Base-by-base conservation (phyloP, 2,797 vertebrate species). In the Falco concolor region DNA sequence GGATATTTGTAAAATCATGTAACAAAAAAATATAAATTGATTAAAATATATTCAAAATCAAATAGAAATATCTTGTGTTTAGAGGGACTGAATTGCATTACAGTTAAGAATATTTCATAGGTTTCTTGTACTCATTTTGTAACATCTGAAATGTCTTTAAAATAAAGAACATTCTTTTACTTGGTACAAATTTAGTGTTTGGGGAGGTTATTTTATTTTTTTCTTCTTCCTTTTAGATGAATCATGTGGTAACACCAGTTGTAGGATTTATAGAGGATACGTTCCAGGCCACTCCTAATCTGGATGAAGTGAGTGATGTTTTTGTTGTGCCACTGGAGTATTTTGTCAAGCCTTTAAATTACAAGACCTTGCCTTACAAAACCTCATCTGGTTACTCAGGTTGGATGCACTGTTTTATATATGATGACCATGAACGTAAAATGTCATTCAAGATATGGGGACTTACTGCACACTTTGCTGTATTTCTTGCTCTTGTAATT, bases 271-370 rank as follows among this genome's bases (percentile, higher is more conserved):
- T 99, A 92, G 97, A 99, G 1, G 98, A 98, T n/a, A 96, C 98
- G 4, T 99, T 99, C 95, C 91, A 97, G 82, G 98, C 98, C 21
- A 42, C 78, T 80, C 98, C 98, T 24, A 99, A 99, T 93, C 98
- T 98, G 3, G 97, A 96, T 5, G 99, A 99, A 98, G 99, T 99
- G 76, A 99, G 98, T 4, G 95, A 98, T 2, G 98, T 98, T 56
- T 99, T 99, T 96, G 59, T 98, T 1, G 97, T 99, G 38, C 99
- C 99, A 1, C 65, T 99, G 98, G 98, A 98, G n/a, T 98, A 99
- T 84, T 99, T 99, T 87, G 82, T 98, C 49, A 95, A 93, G 30
- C 96, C 98, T 10, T 87, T 93, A 12, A 82, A 98, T 89, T 98
- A 99, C 97, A 70, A 76, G 13, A 9, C 77, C 19, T 34, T 95